Base-by-base conservation (phyloP, 2,888 invertebrate genomes). In the Hedya salicella region DNA sequence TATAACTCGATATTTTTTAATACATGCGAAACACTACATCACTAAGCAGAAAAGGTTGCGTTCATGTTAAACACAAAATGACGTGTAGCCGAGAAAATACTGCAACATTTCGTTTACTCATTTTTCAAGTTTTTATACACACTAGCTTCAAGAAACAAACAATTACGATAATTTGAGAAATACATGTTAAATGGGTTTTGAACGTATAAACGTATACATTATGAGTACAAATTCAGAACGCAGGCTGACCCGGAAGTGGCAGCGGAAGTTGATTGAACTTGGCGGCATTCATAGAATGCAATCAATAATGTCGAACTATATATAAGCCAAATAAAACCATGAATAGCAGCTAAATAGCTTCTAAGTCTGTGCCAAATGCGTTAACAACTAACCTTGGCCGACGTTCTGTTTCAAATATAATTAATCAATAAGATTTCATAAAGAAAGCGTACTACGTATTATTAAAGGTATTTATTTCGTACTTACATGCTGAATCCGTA, bases 401-500 rank as follows among this genome's bases (percentile, higher is more conserved):
- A 6, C 39, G 16, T 42, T 30, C 19, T 57, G 30, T 14, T 19
- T 11, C 17, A 40, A n/a, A 14, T 59, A 62, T 40, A 16, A 40
- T 54, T 30, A 57, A 25, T 21, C 46, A 50, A 39, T 50, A 40
- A 44, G 14, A 36, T 57, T 46, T 32, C n/a, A 19, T 46, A 46
- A 3, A 57, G n/a, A 36, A 32, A 8, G 9, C 36, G 1, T 44
- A 8, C 6, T 52, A 39, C 9, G 42, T 59, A 36, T 67, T 63
- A 62, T 4, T 25, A 25, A 25, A 25, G 1, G 49, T 50, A 57
- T 60, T 49, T 60, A 25, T 49, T 40, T 49, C n/a, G 54, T 89
- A 96, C 96, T 96, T 93, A 96, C 96, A 96, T 79, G 95, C 94
- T 65, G 96, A 95, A 87, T 96, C 96, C 50, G 96, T 95, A 83